A percentile compares a stretch with the other conserved stretches of the same genome.
Conservation (phyloP, 2,797 vertebrate genomes). For the Mallotus villosus region DNA sequence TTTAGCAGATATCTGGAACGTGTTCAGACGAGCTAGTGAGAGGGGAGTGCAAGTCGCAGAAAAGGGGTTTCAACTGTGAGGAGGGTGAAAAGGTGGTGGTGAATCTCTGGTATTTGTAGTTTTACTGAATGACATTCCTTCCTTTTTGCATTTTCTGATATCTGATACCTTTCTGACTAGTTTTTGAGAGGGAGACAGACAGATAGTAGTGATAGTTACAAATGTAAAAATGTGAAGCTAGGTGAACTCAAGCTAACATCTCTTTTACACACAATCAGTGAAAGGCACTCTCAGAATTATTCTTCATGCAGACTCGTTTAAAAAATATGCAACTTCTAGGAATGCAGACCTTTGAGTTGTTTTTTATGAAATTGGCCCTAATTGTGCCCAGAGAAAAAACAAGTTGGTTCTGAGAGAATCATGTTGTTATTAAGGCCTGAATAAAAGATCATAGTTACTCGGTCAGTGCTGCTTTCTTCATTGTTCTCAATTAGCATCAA, state of each 20-base stretch:
- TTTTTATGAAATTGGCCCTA: conserved; percentile 48
- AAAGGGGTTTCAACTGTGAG: conserved; percentile 30
- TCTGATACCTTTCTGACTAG: background rate
- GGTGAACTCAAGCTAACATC: background rate
- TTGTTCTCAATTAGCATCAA: conserved; percentile 74
- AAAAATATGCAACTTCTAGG: conserved; percentile 47
- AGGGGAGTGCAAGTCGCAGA: conserved; percentile 42
- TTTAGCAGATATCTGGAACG: conserved; percentile 67
- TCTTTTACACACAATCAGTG: background rate
- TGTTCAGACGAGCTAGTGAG: conserved; percentile 64
- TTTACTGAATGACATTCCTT: background rate
- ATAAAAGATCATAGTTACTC: conserved; percentile 66
- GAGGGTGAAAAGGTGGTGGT: conserved; percentile 27
- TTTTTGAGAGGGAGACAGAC: background rate
- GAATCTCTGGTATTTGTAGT: background rate
- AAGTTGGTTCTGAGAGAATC: conserved; percentile 49
- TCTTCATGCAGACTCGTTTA: conserved; percentile 39
- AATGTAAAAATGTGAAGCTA: background rate
- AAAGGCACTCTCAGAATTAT: conserved; percentile 22
- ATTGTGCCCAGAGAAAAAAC: conserved; percentile 66
- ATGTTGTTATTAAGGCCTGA: conserved; percentile 62
- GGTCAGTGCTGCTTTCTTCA: conserved; percentile 60
- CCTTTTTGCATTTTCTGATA: background rate
- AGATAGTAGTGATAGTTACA: background rate
- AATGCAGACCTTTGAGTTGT: conserved; percentile 43